A percentile compares a stretch with the other conserved stretches of the same genome.
These are phyloP conservation scores for Hydropsyche tenuis DNA, from an alignment of 1,140 invertebrate species.

Conservation along the genomic window DNA sequence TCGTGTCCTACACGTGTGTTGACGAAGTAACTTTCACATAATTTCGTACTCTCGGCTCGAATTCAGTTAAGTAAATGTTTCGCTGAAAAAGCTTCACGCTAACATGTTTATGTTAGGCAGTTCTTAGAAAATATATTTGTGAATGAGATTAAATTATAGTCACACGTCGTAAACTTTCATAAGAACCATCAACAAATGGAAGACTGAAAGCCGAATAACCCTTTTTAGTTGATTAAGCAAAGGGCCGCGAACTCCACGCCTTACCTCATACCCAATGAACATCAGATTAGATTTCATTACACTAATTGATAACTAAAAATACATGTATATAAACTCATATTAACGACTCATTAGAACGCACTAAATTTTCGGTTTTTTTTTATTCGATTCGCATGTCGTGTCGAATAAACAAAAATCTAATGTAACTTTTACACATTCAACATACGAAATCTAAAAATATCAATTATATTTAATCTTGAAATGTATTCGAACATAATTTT, in stretches of 20 bases:
- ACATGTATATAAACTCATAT: background rate
- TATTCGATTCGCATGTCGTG: no score
- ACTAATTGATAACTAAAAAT: constrained; percentile 28
- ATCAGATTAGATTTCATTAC: constrained; percentile 28
- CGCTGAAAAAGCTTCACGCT: constrained; percentile 8
- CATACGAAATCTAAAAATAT: no score
- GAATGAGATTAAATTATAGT: constrained; percentile 26
- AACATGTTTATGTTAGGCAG: constrained; percentile 13
- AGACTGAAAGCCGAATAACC: constrained; percentile 24
- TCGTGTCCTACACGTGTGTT: no score
- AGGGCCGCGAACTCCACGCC: background rate
- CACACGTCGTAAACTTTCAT: constrained; percentile 28
- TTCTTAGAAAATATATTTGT: constrained; percentile 25
- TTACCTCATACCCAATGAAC: background rate
- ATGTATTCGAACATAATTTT: no score
- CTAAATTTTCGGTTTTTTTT: no score
- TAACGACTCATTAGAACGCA: no score
- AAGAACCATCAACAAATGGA: constrained; percentile 24
- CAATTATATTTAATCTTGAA: no score
- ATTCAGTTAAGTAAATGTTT: constrained; percentile 20
- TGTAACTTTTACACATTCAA: no score
- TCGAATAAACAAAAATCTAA: no score
- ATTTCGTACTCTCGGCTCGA: background rate
- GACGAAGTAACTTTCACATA: constrained; percentile 2
- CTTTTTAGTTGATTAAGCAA: constrained; percentile 29